These are phyloP conservation scores for Oscheius sp. DNA, from an alignment of 2,888 invertebrate species.

Conservation along the genomic window DNA sequence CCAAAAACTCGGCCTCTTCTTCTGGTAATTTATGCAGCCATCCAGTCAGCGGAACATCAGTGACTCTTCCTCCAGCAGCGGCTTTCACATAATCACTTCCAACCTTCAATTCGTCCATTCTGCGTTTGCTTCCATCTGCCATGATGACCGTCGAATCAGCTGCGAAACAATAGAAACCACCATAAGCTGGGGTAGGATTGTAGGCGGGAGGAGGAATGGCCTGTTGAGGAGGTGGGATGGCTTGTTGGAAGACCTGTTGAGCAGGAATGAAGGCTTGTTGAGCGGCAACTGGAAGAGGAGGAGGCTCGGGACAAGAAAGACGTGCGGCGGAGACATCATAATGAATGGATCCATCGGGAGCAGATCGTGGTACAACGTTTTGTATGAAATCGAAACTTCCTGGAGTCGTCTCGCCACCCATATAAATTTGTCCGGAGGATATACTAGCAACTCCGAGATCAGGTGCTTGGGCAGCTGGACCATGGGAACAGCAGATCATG, in stretches of 20 bases:
- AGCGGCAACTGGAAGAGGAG: background rate
- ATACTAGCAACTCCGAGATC: constrained; percentile 9
- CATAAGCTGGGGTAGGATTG: background rate
- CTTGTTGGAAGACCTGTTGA: background rate
- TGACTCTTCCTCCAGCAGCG: background rate
- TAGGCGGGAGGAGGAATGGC: background rate
- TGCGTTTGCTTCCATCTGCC: background rate
- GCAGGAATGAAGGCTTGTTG: background rate
- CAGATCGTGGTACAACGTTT: no score
- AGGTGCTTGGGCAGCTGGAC: background rate
- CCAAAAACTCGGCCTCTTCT: constrained; percentile 1
- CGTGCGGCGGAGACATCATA: constrained; percentile 17
- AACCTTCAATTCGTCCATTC: constrained; percentile 20
- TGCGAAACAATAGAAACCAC: constrained; percentile 14
- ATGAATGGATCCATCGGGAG: background rate
- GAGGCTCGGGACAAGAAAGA: constrained; percentile 10
- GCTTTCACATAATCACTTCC: background rate
- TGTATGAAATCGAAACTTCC: no score
- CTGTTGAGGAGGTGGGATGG: background rate
- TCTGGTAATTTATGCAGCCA: constrained; percentile 18
- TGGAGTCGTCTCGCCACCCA: no score
- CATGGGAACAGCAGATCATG: constrained; percentile 58
- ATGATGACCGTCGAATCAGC: constrained; percentile 16
- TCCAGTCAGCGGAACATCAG: background rate
- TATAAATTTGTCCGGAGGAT: no score